Base-by-base conservation (phyloP, 2,888 invertebrate genomes). In the Trichogramma evanescens region DNA sequence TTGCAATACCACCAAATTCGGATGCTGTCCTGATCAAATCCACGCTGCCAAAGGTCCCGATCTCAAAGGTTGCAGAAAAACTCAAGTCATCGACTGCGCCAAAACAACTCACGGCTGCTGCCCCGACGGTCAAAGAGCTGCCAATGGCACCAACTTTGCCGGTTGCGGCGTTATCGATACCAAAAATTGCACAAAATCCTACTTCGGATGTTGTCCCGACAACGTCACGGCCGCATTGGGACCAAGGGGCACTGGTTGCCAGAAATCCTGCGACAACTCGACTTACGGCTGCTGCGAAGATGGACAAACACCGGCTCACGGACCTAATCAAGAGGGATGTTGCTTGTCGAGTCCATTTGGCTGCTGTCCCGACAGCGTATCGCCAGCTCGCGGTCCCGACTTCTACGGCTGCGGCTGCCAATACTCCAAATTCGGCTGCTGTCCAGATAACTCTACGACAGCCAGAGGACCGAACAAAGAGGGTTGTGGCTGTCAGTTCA, bases 311-410 rank as follows among this genome's bases (percentile, higher is more conserved):
- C 86, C 93, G 0, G 92, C 96, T 2, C 91, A 93, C 71, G 97
- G 96, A 3, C 86, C 86, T 0, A 85, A 85, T 67, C 80, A 83
- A 50, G 91, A 93, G 76, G 96, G 95, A 0, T 93, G 93, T 73
- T 93, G 93, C 70, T 77, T 91, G 53, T 82, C 82, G 40, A 81
- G 85, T 3, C 79, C 82, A 4, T 89, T 82, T 73, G 93, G 94
- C n/a, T 97, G 96, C 78, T 97, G 96, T 70, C 90, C 90, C 0
- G 95, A 97, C 73, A 91, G 93, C 72, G 85, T 89, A 69, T 84
- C 86, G 50, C 83, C 89, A 2, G 94, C 95, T 5, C 82, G 85
- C 64, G 95, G 96, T 64, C 88, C 90, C 0, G 83, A 88, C 58
- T 70, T 73, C 62, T 66, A 73, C 82, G 89, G 89, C 13, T 94